A percentile compares a stretch with the other conserved stretches of the same genome.
Evolutionary conservation across 2,888 invertebrate genomes (phyloP).

Genomic region (Mongoloraphidia duomilia): DNA sequence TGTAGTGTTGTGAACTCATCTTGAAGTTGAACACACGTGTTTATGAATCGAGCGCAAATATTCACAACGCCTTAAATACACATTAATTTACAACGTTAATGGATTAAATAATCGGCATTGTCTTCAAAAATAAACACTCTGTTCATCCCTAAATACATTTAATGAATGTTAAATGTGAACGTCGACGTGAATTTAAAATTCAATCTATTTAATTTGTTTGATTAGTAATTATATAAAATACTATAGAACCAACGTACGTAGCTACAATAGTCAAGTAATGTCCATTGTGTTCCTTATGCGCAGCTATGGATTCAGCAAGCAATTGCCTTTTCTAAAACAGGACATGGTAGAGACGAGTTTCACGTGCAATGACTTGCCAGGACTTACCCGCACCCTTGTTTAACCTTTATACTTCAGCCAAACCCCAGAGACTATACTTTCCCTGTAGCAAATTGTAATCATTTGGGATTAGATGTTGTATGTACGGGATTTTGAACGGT

Average conservation of each 20-base stretch:
- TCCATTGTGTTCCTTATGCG: background rate
- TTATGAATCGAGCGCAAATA: too few relatives aligned
- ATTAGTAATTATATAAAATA: slow-evolving; percentile 8
- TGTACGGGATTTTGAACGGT: background rate
- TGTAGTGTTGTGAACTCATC: too few relatives aligned
- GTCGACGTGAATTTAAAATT: slow-evolving; percentile 5
- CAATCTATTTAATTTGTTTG: slow-evolving; percentile 8
- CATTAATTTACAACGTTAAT: too few relatives aligned
- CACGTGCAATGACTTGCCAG: too few relatives aligned
- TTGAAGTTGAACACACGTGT: too few relatives aligned
- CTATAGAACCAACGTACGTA: background rate
- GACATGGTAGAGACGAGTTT: too few relatives aligned
- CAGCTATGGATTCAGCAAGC: too few relatives aligned
- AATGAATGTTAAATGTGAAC: slow-evolving; percentile 5
- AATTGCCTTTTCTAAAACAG: too few relatives aligned
- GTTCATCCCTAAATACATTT: slow-evolving; percentile 7
- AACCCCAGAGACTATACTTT: background rate
- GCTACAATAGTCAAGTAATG: background rate
- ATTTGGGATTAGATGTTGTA: slow-evolving; percentile 2
- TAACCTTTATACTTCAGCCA: slow-evolving; percentile 4
- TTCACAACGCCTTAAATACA: too few relatives aligned
- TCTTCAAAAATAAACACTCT: slow-evolving; percentile 6
- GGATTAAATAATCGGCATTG: background rate
- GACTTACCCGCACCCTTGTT: slow-evolving; percentile 1
- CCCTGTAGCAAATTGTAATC: slow-evolving; percentile 3